A percentile compares a stretch with the other conserved stretches of the same genome.
Evolutionary conservation across 2,797 vertebrate genomes (phyloP).

Genomic region (Schizopygopsis pylzovi): DNA sequence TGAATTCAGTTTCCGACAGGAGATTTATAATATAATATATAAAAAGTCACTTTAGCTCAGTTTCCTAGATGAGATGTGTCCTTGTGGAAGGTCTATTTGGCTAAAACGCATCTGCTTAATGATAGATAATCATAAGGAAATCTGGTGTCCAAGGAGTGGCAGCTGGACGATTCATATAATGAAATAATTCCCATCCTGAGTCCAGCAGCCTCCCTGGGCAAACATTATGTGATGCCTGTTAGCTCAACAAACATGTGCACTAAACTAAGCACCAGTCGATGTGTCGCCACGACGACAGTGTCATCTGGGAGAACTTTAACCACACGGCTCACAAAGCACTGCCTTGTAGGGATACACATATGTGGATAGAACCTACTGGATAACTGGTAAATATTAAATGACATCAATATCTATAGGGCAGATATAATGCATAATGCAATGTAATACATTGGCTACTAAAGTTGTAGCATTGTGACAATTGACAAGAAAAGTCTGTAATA

Average conservation of each 20-base stretch:
- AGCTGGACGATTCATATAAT: conserved; percentile 46
- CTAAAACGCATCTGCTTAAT: background rate
- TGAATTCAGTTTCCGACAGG: background rate
- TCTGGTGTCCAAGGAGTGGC: conserved; percentile 11
- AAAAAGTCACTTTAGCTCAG: background rate
- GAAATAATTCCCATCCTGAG: conserved; percentile 43
- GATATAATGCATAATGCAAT: background rate
- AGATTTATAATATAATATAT: background rate
- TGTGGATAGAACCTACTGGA: conserved; percentile 6
- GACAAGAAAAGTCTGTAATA: background rate
- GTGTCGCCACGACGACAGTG: conserved; percentile 44
- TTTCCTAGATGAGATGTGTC: background rate
- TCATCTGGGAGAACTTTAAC: conserved; percentile 37
- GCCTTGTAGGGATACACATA: conserved; percentile 9
- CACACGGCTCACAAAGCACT: conserved; percentile 28
- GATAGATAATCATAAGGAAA: conserved; percentile 12
- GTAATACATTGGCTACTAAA: background rate
- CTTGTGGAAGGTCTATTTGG: conserved; percentile 6
- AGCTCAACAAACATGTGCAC: conserved; percentile 55
- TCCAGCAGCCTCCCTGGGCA: conserved; percentile 52
- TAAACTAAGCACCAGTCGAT: conserved; percentile 45
- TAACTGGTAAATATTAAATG: background rate
- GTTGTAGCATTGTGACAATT: background rate
- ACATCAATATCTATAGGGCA: background rate
- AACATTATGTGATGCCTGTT: conserved; percentile 50